phyloP scores from a whole-genome alignment of 2,797 vertebrate genomes.

The Selene dorsalis region DNA sequence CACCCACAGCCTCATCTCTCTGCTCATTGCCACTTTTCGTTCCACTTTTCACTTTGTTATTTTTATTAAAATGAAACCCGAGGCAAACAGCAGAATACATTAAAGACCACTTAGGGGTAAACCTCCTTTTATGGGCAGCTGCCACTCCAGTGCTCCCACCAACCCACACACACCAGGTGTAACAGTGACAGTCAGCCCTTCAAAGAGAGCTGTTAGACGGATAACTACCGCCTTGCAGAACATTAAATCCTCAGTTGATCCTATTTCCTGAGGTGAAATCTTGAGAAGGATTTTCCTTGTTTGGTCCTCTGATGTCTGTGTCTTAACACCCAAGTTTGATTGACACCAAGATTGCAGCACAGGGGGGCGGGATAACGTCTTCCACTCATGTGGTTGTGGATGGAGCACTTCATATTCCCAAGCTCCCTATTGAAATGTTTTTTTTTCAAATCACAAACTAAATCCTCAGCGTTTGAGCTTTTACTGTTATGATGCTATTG shows the following conservation, averaged over 20 bases:
- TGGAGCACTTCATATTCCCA: conserved; percentile 34
- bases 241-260: conserved; percentile 76
- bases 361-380: not conserved
- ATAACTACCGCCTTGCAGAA: conserved; percentile 73
- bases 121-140: conserved; percentile 67
- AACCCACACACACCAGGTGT: conserved; percentile 67
- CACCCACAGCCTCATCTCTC: conserved; percentile 15
- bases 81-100: conserved; percentile 47
- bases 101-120: conserved; percentile 48
- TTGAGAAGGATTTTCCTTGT: conserved; percentile 71
- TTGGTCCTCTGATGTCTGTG: conserved; percentile 67
- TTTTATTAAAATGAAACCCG: conserved; percentile 57
- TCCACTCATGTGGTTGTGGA: conserved; percentile 25
- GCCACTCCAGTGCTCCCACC: conserved; percentile 48
- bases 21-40: conserved; percentile 19
- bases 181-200: conserved; percentile 70
- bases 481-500: conserved; percentile 39
- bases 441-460: conserved; percentile 37
- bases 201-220: conserved; percentile 71
- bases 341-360: conserved; percentile 40
- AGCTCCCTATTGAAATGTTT: conserved; percentile 31
- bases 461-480: conserved; percentile 49
- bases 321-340: conserved; percentile 61
- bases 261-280: conserved; percentile 78
- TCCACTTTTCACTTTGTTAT: conserved; percentile 4